Base-by-base conservation (phyloP, 1,140 invertebrate species). In the Hylyphantes graminicola region DNA sequence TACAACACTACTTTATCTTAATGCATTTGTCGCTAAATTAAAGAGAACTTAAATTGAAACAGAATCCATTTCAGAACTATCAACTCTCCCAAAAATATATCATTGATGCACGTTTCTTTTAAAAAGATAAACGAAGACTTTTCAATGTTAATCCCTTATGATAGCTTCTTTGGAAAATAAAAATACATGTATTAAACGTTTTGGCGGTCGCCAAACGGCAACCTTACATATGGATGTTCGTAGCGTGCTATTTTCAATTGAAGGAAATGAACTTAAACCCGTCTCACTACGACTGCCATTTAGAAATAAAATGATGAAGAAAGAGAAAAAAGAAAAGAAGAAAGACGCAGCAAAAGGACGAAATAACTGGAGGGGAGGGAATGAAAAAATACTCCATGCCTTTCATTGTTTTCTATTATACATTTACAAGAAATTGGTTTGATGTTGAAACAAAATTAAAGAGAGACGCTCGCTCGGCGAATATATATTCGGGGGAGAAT, bases 401-500 rank as follows among this genome's bases (percentile, higher is more conserved):
- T 83, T 83, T 83, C 80, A 83, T 83, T 83, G 80, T 83, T 83
- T 83, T 83, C 80, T 83, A 83, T 83, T 83, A 83, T 83, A 83
- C 80, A 83, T 74, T 83, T 83, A 83, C 68, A 83, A 83, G 80
- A 83, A 83, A 83, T 83, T 83, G 80, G 80, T 83, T 83, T 83
- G 80, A 83, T 83, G 80, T 83, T 83, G 80, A 83, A 83, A 83
- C 80, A 83, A 83, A 83, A 83, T 83, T 83, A 83, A 83, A 83
- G 80, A 67, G 75, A 61, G 68, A 51, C 70, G 59, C 64, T 54
- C 59, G 57, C 50, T 51, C 15, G 59, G 53, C 72, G 61, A 83
- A 35, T 70, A 83, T 59, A 73, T 83, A 83, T 83, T 83, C 67
- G 80, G 80, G 59, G 72, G 57, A 53, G 72, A 75, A 83, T 54